Conservation (phyloP, 1,140 invertebrate genomes). For the Aphis craccivora region DNA sequence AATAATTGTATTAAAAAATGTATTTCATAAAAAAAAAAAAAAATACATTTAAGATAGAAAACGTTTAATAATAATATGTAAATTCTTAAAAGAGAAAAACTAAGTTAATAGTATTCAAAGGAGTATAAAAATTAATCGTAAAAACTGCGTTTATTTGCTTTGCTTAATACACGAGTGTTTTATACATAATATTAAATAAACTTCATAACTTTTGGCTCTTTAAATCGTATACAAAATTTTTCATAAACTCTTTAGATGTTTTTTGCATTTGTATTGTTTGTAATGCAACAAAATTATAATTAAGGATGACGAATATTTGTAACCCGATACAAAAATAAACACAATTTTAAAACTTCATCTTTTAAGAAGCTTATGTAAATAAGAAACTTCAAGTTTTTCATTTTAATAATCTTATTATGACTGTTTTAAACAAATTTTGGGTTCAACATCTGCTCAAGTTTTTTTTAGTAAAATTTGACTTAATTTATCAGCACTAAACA, state of each 20-base stretch:
- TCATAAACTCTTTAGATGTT: background rate
- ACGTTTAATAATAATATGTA: constrained; percentile 30
- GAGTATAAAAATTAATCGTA: background rate
- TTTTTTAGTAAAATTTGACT: background rate
- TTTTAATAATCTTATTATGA: constrained; percentile 36
- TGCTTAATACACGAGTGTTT: background rate
- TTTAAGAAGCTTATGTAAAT: constrained; percentile 46
- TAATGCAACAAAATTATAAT: background rate
- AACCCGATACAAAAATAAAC: background rate
- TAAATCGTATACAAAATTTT: background rate
- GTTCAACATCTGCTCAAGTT: background rate
- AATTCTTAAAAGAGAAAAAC: background rate
- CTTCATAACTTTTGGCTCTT: background rate
- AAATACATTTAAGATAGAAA: background rate
- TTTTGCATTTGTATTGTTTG: background rate
- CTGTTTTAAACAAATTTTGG: background rate
- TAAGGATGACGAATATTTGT: background rate
- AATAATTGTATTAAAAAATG: background rate
- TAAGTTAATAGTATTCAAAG: background rate
- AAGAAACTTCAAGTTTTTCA: background rate
- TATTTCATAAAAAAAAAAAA: background rate
- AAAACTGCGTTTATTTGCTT: constrained; percentile 25
- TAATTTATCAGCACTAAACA: background rate
- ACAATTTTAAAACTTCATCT: constrained; percentile 23
- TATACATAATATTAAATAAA: background rate